phyloP scores from a whole-genome alignment of 2,888 invertebrate genomes.

The Thysanoteuthis rhombus region DNA sequence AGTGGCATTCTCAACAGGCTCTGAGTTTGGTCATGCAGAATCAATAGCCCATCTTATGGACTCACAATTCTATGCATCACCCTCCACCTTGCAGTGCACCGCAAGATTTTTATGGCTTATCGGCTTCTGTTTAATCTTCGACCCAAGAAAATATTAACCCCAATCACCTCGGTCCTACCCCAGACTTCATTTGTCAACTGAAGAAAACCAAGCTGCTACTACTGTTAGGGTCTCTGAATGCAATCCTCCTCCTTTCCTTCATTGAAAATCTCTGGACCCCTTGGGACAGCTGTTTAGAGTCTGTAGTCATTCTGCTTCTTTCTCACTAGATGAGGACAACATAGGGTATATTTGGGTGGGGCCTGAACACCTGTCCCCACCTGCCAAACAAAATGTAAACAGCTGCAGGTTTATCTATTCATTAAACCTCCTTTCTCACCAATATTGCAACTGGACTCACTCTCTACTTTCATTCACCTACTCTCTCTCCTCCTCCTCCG shows the following conservation, averaged over 20 bases:
- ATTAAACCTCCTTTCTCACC: background rate
- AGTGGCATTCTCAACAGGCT: background rate
- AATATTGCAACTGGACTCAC: background rate
- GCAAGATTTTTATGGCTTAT: background rate
- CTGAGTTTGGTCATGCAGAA: background rate
- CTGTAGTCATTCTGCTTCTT: no score
- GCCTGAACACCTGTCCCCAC: background rate
- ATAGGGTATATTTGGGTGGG: background rate
- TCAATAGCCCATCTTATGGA: background rate
- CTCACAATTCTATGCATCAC: background rate
- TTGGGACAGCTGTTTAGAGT: background rate
- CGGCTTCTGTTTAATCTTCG: background rate
- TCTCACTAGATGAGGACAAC: no score
- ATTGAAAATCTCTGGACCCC: background rate
- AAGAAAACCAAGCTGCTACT: background rate
- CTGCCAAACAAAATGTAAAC: background rate
- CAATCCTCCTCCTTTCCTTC: background rate
- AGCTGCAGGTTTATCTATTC: background rate
- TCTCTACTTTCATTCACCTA: background rate
- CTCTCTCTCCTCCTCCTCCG: background rate
- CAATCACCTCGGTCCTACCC: background rate
- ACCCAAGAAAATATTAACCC: background rate
- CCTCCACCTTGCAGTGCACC: background rate
- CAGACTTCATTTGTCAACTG: background rate
- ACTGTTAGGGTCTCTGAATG: background rate